These are phyloP conservation scores for Myiotriccus ornatus DNA, from an alignment of 2,797 vertebrate genomes.

Conservation along the genomic window DNA sequence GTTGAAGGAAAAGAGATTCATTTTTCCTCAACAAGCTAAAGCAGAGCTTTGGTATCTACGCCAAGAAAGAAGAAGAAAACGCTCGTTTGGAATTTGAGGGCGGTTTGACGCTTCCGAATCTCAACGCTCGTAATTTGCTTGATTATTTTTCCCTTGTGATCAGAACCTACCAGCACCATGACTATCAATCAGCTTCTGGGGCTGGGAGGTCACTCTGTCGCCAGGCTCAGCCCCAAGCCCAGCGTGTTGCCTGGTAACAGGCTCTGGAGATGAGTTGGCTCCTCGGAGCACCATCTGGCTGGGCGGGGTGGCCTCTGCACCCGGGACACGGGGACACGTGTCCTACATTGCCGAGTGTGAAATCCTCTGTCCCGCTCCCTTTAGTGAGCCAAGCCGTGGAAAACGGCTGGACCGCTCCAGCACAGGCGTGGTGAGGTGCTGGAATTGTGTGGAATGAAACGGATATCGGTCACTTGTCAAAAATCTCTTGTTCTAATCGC, in stretches of 20 bases:
- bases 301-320: slow-evolving; percentile 19
- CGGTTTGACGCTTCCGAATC: neutral
- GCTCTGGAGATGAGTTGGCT: neutral
- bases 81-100: neutral
- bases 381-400: neutral
- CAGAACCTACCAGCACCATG: neutral
- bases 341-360: neutral
- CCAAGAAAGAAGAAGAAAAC: neutral
- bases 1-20: neutral
- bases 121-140: neutral
- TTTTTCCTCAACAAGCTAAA: neutral
- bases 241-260: slow-evolving; percentile 27
- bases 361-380: neutral
- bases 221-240: slow-evolving; percentile 8
- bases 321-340: slow-evolving; percentile 7
- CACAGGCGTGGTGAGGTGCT: neutral
- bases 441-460: neutral
- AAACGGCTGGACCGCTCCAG: neutral
- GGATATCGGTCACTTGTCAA: neutral
- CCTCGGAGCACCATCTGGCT: neutral
- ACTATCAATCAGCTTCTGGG: neutral
- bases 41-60: neutral
- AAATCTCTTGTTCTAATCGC: neutral
- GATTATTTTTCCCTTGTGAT: neutral
- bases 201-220: neutral